These are phyloP conservation scores for Narcine bancroftii DNA, from an alignment of 2,113 vertebrate species.

Conservation along the genomic window DNA sequence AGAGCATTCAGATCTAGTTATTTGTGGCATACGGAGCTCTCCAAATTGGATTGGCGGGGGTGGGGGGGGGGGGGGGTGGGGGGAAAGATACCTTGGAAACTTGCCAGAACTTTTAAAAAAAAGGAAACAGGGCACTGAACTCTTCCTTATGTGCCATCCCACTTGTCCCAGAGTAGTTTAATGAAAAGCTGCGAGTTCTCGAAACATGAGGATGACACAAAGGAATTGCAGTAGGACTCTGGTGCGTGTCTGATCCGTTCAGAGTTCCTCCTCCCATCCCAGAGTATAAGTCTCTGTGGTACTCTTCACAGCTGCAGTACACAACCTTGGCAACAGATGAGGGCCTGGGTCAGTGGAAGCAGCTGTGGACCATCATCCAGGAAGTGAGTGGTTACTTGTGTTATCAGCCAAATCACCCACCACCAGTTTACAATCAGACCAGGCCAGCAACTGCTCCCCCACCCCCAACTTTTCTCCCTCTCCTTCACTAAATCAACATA, in stretches of 20 bases:
- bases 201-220: background rate
- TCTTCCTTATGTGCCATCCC: background rate
- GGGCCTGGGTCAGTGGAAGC: background rate
- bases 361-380: slow-evolving; percentile 33
- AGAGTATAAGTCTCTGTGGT: background rate
- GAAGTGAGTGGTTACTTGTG: slow-evolving; percentile 11
- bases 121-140: background rate
- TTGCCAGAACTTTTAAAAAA: background rate
- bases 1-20: background rate
- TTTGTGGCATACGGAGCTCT: background rate
- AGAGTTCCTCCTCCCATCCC: background rate
- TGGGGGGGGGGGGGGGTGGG: no score
- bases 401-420: slow-evolving; percentile 29
- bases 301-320: slow-evolving; percentile 15
- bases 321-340: slow-evolving; percentile 17
- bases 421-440: background rate
- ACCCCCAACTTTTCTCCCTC: background rate
- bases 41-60: background rate
- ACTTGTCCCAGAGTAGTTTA: background rate
- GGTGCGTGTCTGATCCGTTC: background rate
- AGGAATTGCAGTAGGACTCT: background rate
- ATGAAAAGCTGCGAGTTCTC: background rate
- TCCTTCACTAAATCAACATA: slow-evolving; percentile 6
- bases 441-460: background rate
- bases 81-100: background rate